Base-by-base conservation (phyloP, 2,888 invertebrate species). In the Caenorhabditis zanzibari region DNA sequence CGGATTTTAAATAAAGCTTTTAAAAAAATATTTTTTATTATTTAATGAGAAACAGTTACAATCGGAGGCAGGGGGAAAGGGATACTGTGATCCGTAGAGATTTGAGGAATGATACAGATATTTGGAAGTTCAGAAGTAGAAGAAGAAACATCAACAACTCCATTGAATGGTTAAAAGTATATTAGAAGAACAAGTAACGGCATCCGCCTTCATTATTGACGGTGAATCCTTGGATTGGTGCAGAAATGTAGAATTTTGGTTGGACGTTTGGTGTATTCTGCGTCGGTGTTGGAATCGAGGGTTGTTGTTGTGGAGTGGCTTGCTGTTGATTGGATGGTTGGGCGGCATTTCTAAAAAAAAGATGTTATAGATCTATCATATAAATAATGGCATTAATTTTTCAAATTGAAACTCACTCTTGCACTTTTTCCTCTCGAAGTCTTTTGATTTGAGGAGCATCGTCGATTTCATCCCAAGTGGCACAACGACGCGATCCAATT, bases 211-310 rank as follows among this genome's bases (percentile, higher is more conserved):
- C 22, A 12, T 66, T 59, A 24, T 54, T 59, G 32, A 44, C 58
- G 4, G 79, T 72, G 35, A 58, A 83, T 2, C 79, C 79, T 63
- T 83, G 83, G 24, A 83, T 83, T 32, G 83, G 83, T 38, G 83
- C 79, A 12, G 83, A 83, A n/a, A 83, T 83, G 75, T 75, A 83
- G 59, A 83, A 83, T 32, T 82, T 79, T 7, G 82, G 82, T 47
- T 44, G 12, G 32, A 2, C 0, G 14, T 9, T 26, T 44, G 49
- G 22, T 68, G 68, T 19, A 28, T 28, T 24, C 32, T 47, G n/a
- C 24, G 63, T 38, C 47, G 59, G 19, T 44, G 56, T 64, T 77
- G 71, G 47, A 54, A 19, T 49, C 19, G 49, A 2, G 49, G 49
- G 44, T 19, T 44, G 58, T 38, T 32, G 52, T 69, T 76, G 69